Evolutionary conservation across 2,113 vertebrate species (phyloP), one percentile per base, ranked within the genome.

Genomic region (Falcunculus frontatus): DNA sequence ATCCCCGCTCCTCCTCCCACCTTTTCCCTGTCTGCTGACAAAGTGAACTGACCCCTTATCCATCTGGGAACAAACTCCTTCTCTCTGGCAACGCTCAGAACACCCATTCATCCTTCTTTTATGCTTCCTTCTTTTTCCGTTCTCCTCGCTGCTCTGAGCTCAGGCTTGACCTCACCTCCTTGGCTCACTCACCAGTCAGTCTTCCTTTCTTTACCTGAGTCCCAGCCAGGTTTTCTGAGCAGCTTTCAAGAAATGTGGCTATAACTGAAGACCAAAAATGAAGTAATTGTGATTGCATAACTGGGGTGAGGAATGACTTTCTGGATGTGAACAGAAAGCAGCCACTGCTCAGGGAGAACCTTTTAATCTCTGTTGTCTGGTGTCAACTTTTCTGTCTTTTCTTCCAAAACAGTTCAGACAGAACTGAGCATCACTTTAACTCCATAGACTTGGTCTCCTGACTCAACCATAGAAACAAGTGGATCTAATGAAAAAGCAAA

Each of bases 221-320:
- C 88, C 90, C 73, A 94, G 88, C 76, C 93, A 94, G 90, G 83
- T 95, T 93, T 97, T 96, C 76, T 92, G 92, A 68, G 68, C 90
- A 84, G 92, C 90, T 93, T 90, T 86, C 76, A 86, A 86, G 88
- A 93, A 87, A 35, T 0, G 23, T 64, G 76, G 19, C 64, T 90
- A 92, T 90, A 93, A 88, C 80, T 1, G 2, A 94, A 96, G 83
- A 92, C 81, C 73, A 86, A 72, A 96, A 95, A 91, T 92, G 82
- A 92, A 92, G 83, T 92, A 87, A 89, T 56, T 70, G 30, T 56
- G 88, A 73, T 95, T 95, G 92, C 85, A 46, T 68, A 92, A 93
- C 65, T 72, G 64, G 62, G 37, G 65, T 82, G 64, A 93, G 79
- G 85, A 95, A 60, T 87, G 76, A 41, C 56, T 95, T 75, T 88